phyloP scores from a whole-genome alignment of 2,113 vertebrate genomes.

The Conger conger region DNA sequence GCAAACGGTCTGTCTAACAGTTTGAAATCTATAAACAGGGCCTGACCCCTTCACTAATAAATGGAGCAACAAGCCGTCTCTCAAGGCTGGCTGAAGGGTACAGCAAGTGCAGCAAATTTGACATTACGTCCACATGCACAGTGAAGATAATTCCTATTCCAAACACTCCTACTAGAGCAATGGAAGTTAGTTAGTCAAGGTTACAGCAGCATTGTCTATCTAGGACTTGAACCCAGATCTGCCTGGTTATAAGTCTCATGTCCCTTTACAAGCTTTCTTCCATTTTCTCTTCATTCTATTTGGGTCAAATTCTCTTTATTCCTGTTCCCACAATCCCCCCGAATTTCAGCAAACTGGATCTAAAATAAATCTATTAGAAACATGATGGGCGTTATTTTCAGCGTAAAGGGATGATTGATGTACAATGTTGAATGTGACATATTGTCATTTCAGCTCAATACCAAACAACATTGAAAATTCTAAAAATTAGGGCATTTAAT shows the following conservation, averaged over 20 bases:
- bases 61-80: not conserved
- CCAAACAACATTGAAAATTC: not conserved
- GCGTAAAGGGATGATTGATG: not conserved
- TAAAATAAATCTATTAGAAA: not conserved
- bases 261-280: not conserved
- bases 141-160: too few species aligned
- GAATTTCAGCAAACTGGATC: not conserved
- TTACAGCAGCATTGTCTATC: not conserved
- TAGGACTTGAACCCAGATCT: not conserved
- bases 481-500: not conserved
- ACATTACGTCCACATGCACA: too few species aligned
- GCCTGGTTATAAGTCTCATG: not conserved
- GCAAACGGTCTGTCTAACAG: not conserved
- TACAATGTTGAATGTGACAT: not conserved
- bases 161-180: not conserved
- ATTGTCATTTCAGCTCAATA: not conserved
- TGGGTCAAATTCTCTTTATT: not conserved
- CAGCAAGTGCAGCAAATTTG: not conserved
- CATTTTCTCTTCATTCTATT: not conserved
- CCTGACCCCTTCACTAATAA: not conserved
- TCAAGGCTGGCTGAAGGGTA: not conserved
- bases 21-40: not conserved
- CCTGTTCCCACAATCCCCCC: not conserved
- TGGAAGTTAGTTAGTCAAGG: not conserved
- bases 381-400: too few species aligned